Evolutionary conservation across 1,140 invertebrate genomes (phyloP), one percentile per base, ranked within the genome.

Genomic region (Stenopsyche tienmushanensis): DNA sequence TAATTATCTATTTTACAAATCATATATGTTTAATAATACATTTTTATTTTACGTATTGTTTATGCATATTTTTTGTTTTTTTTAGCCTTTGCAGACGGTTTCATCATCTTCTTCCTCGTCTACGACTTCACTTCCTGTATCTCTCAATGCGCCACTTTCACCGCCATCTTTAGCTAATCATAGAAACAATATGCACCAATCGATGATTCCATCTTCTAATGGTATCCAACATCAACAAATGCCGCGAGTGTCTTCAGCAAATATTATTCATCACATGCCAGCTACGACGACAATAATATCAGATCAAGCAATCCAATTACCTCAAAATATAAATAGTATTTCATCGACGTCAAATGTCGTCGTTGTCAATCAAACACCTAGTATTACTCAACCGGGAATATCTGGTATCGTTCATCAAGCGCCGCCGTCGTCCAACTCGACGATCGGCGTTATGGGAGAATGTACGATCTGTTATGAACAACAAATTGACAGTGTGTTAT

Each of bases 381-480:
- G 9, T 2, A 15, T 24, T 17, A 21, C 57, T 7, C 58, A 62
- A 8, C 29, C 54, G 8, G 34, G 50, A 3, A 39, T 67, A 1
- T 63, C 66, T 15, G 45, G 21, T 2, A 44, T 50, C 24, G 24
- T 62, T 17, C 47, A 54, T 18, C 45, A 57, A 20, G 69, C 54
- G 24, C 15, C n/a, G 24, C 25, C 50, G 70, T 71, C 49, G 49
- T 65, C 20, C 77, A 81, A 65, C 78, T 57, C 54, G 10, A 47
- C 42, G 15, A 23, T 18, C 15, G 24, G 44, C 20, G 39, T 72
- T 29, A 72, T 80, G 53, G 72, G 73, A 39, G 95, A 97, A 74
- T 98, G 96, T 78, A 93, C 91, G 0, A 94, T 98, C 49, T 99
- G 96, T 78, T 97, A 94, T 74, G 96, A 98, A 76, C 87, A 93